Conservation (phyloP, 2,113 vertebrate species). For the Hipposideros armiger region DNA sequence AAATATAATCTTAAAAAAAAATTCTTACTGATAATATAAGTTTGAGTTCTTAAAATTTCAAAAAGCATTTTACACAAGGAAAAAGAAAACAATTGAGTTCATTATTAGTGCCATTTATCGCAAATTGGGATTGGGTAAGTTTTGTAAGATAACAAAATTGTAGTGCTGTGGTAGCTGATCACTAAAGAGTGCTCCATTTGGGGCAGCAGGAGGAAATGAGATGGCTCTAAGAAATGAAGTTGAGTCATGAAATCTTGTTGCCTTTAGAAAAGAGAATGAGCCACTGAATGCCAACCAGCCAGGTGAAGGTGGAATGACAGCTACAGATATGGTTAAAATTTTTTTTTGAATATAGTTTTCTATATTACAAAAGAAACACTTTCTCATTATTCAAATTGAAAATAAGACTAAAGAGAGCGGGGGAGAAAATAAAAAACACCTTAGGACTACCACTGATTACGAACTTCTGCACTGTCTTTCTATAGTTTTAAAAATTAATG, state of each 20-base stretch:
- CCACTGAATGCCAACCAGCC: neutral
- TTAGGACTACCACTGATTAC: neutral
- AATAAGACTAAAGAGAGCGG: slow-evolving; percentile 1
- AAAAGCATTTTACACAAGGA: neutral
- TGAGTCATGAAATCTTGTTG: neutral
- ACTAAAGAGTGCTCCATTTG: neutral
- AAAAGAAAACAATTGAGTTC: neutral
- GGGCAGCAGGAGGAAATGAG: neutral
- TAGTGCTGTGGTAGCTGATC: neutral
- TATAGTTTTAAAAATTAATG: neutral
- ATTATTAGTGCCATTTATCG: neutral
- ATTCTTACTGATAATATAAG: neutral
- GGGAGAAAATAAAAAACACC: neutral
- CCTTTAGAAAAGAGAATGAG: slow-evolving; percentile 20
- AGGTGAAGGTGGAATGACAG: neutral
- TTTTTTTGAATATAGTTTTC: slow-evolving; percentile 9
- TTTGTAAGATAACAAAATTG: neutral
- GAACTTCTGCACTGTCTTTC: neutral
- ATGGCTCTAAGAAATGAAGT: neutral
- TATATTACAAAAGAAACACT: slow-evolving; percentile 8
- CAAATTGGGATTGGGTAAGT: neutral
- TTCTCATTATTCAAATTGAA: slow-evolving; percentile 36
- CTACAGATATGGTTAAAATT: neutral
- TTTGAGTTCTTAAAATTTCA: slow-evolving; percentile 36
- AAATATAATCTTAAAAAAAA: too few species aligned